Evolutionary conservation across 2,797 vertebrate species (phyloP), one percentile per base, ranked within the genome.

Genomic region (Triplophysa yarkandensis): DNA sequence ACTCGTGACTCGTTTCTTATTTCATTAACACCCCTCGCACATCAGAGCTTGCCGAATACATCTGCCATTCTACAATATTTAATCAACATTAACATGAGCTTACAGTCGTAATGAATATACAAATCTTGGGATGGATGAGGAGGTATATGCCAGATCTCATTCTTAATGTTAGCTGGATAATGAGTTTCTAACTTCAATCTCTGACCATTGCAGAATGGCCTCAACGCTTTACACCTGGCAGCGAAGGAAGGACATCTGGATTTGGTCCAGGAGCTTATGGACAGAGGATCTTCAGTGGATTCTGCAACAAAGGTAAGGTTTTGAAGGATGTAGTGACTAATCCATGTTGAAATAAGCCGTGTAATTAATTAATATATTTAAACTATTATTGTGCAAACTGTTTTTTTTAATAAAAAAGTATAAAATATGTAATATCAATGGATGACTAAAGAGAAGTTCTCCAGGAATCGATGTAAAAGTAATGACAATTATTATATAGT

Each of bases 191-290:
- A 36, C 32, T 9, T 41, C 5, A n/a, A 52, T 16, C 7, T 75
- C 14, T 70, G 14, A 6, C 41, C 69, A 74, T 27, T 86, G 10
- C 87, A 99, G 97, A 99, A 99, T 95, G 97, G 97, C 85, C 96
- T 99, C 79, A 99, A 99, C 17, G 96, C 96, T 13, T 85, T 99
- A 79, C 97, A 99, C 80, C 90, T 99, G 90, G 97, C 97, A 16
- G 97, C 97, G 81, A 99, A 99, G 85, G 97, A 99, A 85, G 97
- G 97, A 70, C 97, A 99, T 0, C 83, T 98, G 86, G 95, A 95
- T 13, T 91, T 98, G 86, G 97, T 99, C 23, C 95, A 98, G 85
- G 96, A 98, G 84, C 85, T 99, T 48, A 66, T 99, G 92, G 96
- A 96, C 50, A 91, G 95, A 86, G 97, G 97, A 0, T 95, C 97